phyloP scores from a whole-genome alignment of 2,888 invertebrate genomes.

The Lysandra bellargus region DNA sequence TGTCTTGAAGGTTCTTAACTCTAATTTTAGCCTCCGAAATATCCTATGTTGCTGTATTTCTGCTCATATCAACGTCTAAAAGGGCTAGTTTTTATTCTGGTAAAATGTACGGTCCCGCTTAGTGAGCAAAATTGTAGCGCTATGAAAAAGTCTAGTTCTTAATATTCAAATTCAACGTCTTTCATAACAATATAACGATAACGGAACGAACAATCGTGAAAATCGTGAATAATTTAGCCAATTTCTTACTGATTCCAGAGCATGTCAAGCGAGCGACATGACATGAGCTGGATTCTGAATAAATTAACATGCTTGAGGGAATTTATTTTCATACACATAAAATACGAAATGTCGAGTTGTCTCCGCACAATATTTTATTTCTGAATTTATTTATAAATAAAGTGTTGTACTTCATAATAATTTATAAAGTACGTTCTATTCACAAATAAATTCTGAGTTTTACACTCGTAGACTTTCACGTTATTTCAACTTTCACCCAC shows the following conservation, averaged over 20 bases:
- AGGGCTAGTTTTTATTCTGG: too few relatives aligned
- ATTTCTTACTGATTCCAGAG: neutral
- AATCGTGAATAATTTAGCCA: neutral
- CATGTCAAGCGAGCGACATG: constrained; percentile 9
- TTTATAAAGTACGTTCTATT: neutral
- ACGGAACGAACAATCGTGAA: neutral
- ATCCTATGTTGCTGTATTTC: too few relatives aligned
- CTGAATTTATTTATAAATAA: too few relatives aligned
- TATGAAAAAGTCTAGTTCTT: too few relatives aligned
- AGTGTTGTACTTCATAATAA: neutral
- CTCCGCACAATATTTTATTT: neutral
- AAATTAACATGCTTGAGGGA: neutral
- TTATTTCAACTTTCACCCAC: neutral
- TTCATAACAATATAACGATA: neutral
- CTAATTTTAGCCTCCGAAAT: too few relatives aligned
- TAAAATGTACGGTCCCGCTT: too few relatives aligned
- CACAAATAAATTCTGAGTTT: neutral
- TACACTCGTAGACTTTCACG: neutral
- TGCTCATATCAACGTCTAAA: too few relatives aligned
- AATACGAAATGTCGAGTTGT: neutral
- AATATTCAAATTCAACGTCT: too few relatives aligned
- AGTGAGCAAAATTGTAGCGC: too few relatives aligned
- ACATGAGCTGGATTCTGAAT: constrained; percentile 6
- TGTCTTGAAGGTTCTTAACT: too few relatives aligned
- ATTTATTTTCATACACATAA: neutral